phyloP scores from a whole-genome alignment of 2,113 vertebrate species.

The Zosterops japonicus region DNA sequence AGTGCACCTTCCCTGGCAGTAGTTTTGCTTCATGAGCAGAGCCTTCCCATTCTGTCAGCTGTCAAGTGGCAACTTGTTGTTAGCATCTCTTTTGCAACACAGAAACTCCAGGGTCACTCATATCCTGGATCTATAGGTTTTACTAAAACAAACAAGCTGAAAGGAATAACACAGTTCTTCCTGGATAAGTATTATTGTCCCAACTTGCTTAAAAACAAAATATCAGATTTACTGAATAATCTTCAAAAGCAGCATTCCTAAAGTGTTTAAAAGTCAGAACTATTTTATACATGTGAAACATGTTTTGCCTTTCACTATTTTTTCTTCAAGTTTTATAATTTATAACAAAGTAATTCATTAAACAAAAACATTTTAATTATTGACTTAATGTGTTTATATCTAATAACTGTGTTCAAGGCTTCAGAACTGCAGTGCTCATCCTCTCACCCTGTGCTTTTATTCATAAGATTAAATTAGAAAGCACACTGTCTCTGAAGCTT shows the following conservation, averaged over 20 bases:
- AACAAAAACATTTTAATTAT: not conserved
- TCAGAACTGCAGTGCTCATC: not conserved
- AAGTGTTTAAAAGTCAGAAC: not conserved
- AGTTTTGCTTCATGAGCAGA: not conserved
- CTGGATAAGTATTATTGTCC: not conserved
- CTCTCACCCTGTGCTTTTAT: not conserved
- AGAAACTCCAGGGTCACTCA: not conserved
- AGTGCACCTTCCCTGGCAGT: not conserved
- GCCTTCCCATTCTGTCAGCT: not conserved
- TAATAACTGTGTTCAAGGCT: not conserved
- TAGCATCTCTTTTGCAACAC: not conserved
- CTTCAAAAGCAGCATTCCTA: not conserved
- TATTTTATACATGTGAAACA: not conserved
- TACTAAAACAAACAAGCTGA: not conserved
- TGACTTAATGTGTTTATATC: not conserved
- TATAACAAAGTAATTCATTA: not conserved
- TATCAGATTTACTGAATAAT: not conserved
- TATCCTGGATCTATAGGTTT: not conserved
- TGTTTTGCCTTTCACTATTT: not conserved
- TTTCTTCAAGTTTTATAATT: not conserved
- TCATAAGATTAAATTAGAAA: not conserved
- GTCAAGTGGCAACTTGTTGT: not conserved
- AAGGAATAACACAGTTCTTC: not conserved
- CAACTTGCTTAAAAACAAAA: not conserved
- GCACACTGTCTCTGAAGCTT: not conserved